Percentiles rank a stretch among this genome's conserved stretches.
phyloP scores from a whole-genome alignment of 2,113 vertebrate genomes.

The Cyprinodon brontotheroides region DNA sequence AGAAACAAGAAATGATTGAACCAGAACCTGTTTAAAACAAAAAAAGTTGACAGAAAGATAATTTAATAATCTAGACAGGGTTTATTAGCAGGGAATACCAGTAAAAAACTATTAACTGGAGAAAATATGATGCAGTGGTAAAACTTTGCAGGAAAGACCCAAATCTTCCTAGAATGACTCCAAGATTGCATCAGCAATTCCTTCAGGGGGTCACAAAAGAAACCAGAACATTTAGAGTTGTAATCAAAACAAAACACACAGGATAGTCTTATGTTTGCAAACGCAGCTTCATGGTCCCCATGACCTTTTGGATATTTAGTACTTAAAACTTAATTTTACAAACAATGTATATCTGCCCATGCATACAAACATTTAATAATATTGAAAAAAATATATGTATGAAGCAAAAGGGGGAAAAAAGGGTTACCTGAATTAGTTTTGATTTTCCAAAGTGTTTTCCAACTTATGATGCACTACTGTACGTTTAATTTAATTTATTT shows the following conservation, averaged over 20 bases:
- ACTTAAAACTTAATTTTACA: not conserved
- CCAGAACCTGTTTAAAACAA: not conserved
- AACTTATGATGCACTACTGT: not conserved
- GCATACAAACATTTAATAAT: not conserved
- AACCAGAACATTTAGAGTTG: not conserved
- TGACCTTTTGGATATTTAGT: not conserved
- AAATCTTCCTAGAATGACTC: not conserved
- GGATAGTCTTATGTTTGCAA: not conserved
- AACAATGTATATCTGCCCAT: too few relatives aligned
- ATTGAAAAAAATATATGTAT: conserved; percentile 7
- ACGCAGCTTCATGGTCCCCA: not conserved
- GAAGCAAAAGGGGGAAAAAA: not conserved
- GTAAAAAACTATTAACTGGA: not conserved
- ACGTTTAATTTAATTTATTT: not conserved
- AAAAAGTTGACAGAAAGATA: not conserved
- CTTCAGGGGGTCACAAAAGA: too few relatives aligned
- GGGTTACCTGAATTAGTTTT: not conserved
- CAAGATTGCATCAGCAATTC: not conserved
- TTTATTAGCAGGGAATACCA: not conserved
- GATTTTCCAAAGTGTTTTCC: not conserved
- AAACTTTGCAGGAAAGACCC: not conserved
- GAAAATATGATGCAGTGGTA: not conserved
- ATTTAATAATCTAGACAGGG: not conserved
- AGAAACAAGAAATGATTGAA: not conserved
- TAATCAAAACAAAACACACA: not conserved